These are phyloP conservation scores for Cordylochernes scorpioides DNA, from an alignment of 2,888 invertebrate species.

Conservation along the genomic window DNA sequence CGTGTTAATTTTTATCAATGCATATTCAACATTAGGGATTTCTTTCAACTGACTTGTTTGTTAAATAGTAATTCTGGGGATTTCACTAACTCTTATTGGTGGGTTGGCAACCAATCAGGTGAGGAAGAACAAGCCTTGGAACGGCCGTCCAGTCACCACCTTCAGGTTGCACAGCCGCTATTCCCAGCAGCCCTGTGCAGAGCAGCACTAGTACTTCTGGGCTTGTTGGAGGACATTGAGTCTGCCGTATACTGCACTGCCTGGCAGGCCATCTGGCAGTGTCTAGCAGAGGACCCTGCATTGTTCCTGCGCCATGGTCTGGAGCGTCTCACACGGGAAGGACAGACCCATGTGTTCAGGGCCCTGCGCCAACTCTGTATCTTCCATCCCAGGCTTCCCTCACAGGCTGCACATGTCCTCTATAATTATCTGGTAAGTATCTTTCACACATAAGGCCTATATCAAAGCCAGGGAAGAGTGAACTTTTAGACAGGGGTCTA, in stretches of 20 bases:
- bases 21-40: too few relatives aligned
- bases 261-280: constrained; percentile 90
- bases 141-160: constrained; percentile 10
- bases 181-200: constrained; percentile 92
- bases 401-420: constrained; percentile 82
- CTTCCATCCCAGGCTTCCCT: constrained; percentile 25
- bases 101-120: too few relatives aligned
- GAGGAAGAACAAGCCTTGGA: constrained; percentile 12
- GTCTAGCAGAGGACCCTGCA: constrained; percentile 88
- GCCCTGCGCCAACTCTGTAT: constrained; percentile 63
- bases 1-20: too few relatives aligned
- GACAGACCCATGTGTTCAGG: constrained; percentile 82
- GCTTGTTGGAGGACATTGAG: constrained; percentile 51
- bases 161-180: constrained; percentile 52
- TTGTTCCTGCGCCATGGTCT: constrained; percentile 80
- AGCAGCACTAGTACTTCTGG: constrained; percentile 77
- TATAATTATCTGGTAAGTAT: constrained; percentile 67
- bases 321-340: constrained; percentile 73
- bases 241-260: constrained; percentile 80
- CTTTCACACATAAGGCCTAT: not conserved
- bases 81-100: too few relatives aligned
- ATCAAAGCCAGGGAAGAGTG: too few relatives aligned
- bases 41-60: too few relatives aligned
- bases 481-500: too few relatives aligned
- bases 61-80: too few relatives aligned